Percentiles rank a stretch among this genome's conserved stretches.
These are phyloP conservation scores for Rhizoglyphus robini DNA, from an alignment of 1,140 invertebrate genomes.

Conservation along the genomic window DNA sequence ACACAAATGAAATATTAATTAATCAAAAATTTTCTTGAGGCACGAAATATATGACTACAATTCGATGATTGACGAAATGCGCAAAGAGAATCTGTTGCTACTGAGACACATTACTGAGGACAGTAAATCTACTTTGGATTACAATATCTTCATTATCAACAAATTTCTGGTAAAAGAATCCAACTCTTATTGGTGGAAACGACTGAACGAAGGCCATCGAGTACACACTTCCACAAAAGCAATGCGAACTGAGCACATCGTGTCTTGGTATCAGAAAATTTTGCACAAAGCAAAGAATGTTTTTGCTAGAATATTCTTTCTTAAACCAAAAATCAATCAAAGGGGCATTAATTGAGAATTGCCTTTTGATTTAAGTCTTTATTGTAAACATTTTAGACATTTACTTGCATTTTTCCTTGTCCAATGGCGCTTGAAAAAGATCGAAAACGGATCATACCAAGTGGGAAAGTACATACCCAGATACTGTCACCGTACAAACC, in stretches of 20 bases:
- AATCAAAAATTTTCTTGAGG: neutral
- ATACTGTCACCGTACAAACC: too few species aligned
- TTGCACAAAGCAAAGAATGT: too few species aligned
- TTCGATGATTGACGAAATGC: conserved; percentile 19
- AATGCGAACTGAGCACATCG: neutral
- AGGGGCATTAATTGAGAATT: too few species aligned
- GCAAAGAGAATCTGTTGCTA: neutral
- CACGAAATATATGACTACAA: conserved; percentile 20
- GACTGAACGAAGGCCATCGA: neutral
- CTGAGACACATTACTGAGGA: neutral
- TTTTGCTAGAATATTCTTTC: too few species aligned
- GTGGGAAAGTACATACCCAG: too few species aligned
- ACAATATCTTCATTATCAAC: conserved; percentile 8
- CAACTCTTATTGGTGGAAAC: neutral
- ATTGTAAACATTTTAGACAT: too few species aligned
- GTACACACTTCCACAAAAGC: neutral
- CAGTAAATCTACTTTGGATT: conserved; percentile 4
- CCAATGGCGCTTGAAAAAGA: too few species aligned
- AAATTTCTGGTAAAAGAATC: conserved; percentile 9
- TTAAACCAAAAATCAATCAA: too few species aligned
- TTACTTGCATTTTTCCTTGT: too few species aligned
- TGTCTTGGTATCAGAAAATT: too few species aligned
- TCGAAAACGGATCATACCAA: too few species aligned
- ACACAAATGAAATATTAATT: neutral
- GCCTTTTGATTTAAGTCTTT: too few species aligned